Evolutionary conservation across 2,113 vertebrate genomes (phyloP).

Genomic region (Syngnathus floridae): DNA sequence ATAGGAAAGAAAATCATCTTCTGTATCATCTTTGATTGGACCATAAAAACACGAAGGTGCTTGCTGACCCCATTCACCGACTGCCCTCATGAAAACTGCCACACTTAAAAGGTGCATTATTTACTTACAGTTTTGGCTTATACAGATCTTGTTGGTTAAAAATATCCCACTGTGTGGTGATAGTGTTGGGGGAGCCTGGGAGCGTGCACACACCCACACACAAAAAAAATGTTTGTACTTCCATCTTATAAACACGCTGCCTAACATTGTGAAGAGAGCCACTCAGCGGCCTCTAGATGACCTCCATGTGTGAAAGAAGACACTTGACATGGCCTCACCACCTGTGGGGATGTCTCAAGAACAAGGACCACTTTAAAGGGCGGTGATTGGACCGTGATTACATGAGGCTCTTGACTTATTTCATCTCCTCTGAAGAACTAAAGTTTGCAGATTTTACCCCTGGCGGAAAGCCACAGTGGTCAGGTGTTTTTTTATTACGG

Average conservation of each 20-base stretch:
- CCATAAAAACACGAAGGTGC: no score
- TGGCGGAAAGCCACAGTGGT: conserved; percentile 20
- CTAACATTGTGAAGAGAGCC: conserved; percentile 20
- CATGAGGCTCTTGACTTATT: conserved; percentile 59
- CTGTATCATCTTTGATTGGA: no score
- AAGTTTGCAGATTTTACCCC: conserved; percentile 42
- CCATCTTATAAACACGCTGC: background rate
- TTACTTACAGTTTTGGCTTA: no score
- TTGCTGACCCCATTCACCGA: no score
- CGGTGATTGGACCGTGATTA: conserved; percentile 65
- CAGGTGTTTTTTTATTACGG: conserved; percentile 14
- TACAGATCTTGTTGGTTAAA: no score
- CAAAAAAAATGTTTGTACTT: background rate
- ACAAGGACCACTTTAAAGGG: conserved; percentile 51
- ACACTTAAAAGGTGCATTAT: no score
- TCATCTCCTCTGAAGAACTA: conserved; percentile 48
- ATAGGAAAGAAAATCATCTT: background rate
- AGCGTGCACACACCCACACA: no score
- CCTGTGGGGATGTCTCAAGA: conserved; percentile 59
- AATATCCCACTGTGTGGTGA: background rate
- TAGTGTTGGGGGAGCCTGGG: background rate
- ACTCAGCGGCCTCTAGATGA: conserved; percentile 54
- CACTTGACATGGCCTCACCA: conserved; percentile 59
- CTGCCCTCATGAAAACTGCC: no score
- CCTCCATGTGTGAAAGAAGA: conserved; percentile 50